Conservation (phyloP, 1,140 invertebrate genomes). For the Pachypsylla venusta region DNA sequence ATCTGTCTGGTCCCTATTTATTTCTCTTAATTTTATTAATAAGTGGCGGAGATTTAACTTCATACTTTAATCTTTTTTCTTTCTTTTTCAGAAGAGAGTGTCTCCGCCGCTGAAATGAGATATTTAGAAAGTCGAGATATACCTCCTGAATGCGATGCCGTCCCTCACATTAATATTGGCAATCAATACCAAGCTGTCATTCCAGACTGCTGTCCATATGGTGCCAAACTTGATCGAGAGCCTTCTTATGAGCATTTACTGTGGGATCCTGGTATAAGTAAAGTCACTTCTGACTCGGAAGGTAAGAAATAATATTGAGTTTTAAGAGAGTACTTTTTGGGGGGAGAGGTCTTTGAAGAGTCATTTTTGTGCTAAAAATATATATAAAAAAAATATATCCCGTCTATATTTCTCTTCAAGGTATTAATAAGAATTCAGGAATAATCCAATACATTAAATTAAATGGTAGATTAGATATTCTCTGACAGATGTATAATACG, state of each 20-base stretch:
- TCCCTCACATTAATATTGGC: conserved; percentile 77
- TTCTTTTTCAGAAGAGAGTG: background rate
- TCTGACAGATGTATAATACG: too few relatives aligned
- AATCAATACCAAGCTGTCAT: conserved; percentile 73
- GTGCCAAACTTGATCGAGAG: conserved; percentile 31
- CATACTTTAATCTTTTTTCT: background rate
- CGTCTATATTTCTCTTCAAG: too few relatives aligned
- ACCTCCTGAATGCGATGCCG: conserved; percentile 35
- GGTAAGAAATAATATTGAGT: conserved; percentile 42
- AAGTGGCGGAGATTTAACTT: background rate
- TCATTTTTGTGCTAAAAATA: background rate
- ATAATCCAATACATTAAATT: too few relatives aligned
- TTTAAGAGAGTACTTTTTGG: too few relatives aligned
- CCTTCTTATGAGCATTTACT: conserved; percentile 52
- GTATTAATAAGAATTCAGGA: too few relatives aligned
- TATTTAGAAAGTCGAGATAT: conserved; percentile 10
- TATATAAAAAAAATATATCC: background rate
- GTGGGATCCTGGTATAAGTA: conserved; percentile 69
- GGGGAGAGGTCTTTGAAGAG: too few relatives aligned
- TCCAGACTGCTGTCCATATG: conserved; percentile 36
- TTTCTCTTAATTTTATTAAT: too few relatives aligned
- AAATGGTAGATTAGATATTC: too few relatives aligned
- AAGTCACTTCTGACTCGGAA: conserved; percentile 53
- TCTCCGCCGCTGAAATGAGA: conserved; percentile 12
- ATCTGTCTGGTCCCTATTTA: background rate